Base-by-base conservation (phyloP, 1,140 invertebrate genomes). In the Drosophila kanapiae region DNA sequence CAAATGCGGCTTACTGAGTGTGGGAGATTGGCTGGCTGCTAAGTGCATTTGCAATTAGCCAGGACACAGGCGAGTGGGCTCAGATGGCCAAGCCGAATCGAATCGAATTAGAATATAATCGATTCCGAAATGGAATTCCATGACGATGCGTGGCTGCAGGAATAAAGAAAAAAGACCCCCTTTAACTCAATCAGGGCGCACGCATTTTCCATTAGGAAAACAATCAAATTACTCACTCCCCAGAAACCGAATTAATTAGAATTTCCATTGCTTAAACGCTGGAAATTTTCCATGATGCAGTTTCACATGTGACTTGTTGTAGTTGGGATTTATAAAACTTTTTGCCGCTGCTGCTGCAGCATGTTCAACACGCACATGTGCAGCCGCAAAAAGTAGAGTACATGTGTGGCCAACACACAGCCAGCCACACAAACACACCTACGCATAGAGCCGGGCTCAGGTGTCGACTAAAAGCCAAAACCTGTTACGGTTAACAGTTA, bases 11-110 rank as follows among this genome's bases (percentile, higher is more conserved):
- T 56, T 23, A n/a, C 38, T 18, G 18, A 51, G 48, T 54, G 40
- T 40, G 69, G 18, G 48, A 56, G 18, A 38, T 16, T 49, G 70
- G 40, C 14, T 40, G 42, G 27, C 35, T 42, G 43, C 71, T 75
- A 75, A 75, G 60, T 65, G 71, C 71, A 75, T 75, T 64, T 75
- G 70, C 71, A 75, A 75, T 75, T 64, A 75, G 70, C 71, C 42
- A 75, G 35, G 35, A 42, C 27, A 42, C 51, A 14, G 4, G 6
- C 51, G 29, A 70, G 11, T 18, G 16, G 16, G 35, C 42, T 48
- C 40, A 18, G n/a, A 37, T 42, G 42, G 13, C 35, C 13, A 38
- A 14, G 14, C 37, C 18, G 9, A 56, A 45, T 13, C n/a, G 35
- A 42, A 71, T 72, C 45, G 23, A 51, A 70, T 49, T 38, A 71